Evolutionary conservation across 2,797 vertebrate genomes (phyloP), one percentile per base, ranked within the genome.

Genomic region (Delichon dasypus): DNA sequence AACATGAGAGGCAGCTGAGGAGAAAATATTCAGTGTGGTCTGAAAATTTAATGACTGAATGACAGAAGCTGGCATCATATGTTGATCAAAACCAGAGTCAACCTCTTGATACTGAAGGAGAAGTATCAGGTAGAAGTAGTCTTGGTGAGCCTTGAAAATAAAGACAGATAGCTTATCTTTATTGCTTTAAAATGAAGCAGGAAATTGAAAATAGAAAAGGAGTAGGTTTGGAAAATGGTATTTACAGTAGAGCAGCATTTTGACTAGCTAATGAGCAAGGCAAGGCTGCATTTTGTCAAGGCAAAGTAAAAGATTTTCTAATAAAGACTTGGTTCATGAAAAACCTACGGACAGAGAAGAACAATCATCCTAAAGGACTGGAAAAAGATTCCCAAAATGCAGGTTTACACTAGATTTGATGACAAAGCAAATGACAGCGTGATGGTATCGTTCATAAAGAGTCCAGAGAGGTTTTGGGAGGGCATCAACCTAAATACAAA

Each of bases 111-210:
- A 91, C 61, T 74, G 87, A 91, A 93, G 66, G 32, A 92, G 61
- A 86, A 42, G 34, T 89, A 89, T 83, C 87, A 83, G 82, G 54
- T 79, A 78, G 58, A 90, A 94, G 76, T 34, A 88, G 88, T 86
- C 70, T 68, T 90, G 91, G 84, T 51, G 27, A 71, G 85, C 76
- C 79, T 95, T 93, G 74, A 96, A 94, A 94, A 93, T 89, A 89
- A 89, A 94, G 94, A 86, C 79, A 94, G 57, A 74, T 71, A 91
- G 30, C 62, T 94, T 90, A 95, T 74, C 62, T 93, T 94, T 91
- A 84, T 50, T 93, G 66, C 48, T 90, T 86, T 88, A 71, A 94
- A 85, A 76, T 68, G 7, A 81, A 95, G 74, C 7, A 86, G 16
- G 20, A 84, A 81, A 78, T 26, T 22, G 66, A 90, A 88, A 90